Conservation (phyloP, 2,113 vertebrate species). For the Nesospiza acunhae region DNA sequence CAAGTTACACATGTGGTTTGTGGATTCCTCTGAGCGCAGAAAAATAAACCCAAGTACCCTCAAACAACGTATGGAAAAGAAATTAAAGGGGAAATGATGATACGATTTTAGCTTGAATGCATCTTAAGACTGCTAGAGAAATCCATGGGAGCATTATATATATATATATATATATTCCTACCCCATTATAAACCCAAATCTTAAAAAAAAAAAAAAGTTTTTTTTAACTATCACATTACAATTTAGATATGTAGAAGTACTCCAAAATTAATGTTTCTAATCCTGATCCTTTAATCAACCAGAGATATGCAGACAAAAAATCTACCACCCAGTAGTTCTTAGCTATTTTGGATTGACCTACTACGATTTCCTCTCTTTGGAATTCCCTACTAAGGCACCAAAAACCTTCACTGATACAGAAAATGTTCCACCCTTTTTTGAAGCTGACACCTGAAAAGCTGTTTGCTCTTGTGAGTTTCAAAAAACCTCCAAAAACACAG, state of each 20-base stretch:
- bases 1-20: background rate
- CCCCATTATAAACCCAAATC: background rate
- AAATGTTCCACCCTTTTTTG: background rate
- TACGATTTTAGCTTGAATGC: background rate
- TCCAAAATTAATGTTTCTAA: background rate
- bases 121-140: background rate
- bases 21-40: background rate
- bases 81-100: background rate
- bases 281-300: background rate
- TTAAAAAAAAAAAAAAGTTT: background rate
- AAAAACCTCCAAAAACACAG: background rate
- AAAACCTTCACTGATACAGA: rapidly evolving
- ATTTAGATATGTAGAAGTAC: background rate
- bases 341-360: background rate
- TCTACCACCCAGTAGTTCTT: background rate
- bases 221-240: background rate
- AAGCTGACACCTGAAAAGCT: background rate
- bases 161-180: background rate
- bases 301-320: background rate
- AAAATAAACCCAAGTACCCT: background rate
- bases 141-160: background rate
- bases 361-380: background rate
- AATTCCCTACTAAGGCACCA: background rate
- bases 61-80: background rate
- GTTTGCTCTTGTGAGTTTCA: background rate